Conservation (phyloP, 2,888 invertebrate genomes). For the Pheosia tremula region DNA sequence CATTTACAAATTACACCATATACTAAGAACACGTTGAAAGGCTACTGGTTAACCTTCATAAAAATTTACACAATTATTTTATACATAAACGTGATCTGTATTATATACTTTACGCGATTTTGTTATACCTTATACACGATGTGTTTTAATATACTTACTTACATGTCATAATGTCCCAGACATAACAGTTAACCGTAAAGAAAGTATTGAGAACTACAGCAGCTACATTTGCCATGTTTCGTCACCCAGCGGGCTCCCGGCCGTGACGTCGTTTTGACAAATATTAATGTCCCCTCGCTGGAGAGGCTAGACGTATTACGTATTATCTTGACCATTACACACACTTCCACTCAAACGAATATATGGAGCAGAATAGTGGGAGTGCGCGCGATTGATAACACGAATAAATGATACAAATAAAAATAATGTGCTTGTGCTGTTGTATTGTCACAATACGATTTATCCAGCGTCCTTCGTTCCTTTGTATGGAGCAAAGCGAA, state of each 20-base stretch:
- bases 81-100: too few species aligned
- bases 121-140: too few species aligned
- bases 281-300: constrained; percentile 54
- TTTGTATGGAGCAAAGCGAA: too few species aligned
- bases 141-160: too few species aligned
- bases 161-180: not conserved
- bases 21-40: too few species aligned
- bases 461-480: not conserved
- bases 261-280: constrained; percentile 54
- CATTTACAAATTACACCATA: too few species aligned
- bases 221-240: constrained; percentile 41
- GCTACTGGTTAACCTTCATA: too few species aligned
- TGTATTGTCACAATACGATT: constrained; percentile 2
- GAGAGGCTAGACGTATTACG: constrained; percentile 31
- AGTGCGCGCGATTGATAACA: constrained; percentile 41
- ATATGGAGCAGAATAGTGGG: constrained; percentile 31
- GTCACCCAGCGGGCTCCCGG: constrained; percentile 34
- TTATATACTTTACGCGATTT: too few species aligned
- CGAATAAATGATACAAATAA: constrained; percentile 38
- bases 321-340: constrained; percentile 59
- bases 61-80: too few species aligned
- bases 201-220: constrained; percentile 37
- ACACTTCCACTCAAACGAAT: constrained; percentile 40
- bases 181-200: not conserved
- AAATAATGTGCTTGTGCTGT: constrained; percentile 12